A percentile compares a stretch with the other conserved stretches of the same genome.
These are phyloP conservation scores for Eupithecia subfuscata DNA, from an alignment of 2,888 invertebrate species.

Conservation along the genomic window DNA sequence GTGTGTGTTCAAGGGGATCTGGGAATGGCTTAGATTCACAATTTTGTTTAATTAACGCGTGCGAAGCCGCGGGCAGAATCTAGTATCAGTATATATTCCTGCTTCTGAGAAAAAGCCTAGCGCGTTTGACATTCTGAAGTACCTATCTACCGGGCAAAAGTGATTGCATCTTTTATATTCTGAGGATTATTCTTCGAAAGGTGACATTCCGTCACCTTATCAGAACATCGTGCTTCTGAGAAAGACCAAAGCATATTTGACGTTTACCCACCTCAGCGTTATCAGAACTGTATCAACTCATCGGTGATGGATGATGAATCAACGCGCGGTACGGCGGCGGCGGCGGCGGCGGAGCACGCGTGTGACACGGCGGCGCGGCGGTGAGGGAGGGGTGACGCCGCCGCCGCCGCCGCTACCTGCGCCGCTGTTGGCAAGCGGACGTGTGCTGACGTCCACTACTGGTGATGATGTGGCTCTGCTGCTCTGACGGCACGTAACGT, in stretches of 20 bases:
- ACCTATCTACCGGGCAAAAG: neutral
- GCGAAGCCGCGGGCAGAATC: too few species aligned
- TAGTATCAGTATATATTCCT: neutral
- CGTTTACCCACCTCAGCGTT: neutral
- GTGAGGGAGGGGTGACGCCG: too few species aligned
- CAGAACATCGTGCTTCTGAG: neutral
- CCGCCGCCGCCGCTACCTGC: neutral
- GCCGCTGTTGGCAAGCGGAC: neutral
- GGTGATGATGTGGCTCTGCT: neutral
- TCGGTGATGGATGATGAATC: neutral
- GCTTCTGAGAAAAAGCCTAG: neutral
- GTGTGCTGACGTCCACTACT: neutral
- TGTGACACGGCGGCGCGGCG: neutral
- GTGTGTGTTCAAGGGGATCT: too few species aligned
- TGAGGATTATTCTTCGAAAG: neutral
- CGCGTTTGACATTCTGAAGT: neutral
- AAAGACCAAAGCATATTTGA: neutral
- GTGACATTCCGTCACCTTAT: neutral
- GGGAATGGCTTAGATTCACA: too few species aligned
- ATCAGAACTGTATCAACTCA: neutral
- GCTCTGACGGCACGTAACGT: neutral
- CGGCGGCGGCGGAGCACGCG: neutral
- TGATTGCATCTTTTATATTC: neutral
- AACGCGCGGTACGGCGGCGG: neutral
- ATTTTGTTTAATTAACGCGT: too few species aligned